These are phyloP conservation scores for Glaucopsyche alexis DNA, from an alignment of 2,888 invertebrate genomes.

Conservation along the genomic window DNA sequence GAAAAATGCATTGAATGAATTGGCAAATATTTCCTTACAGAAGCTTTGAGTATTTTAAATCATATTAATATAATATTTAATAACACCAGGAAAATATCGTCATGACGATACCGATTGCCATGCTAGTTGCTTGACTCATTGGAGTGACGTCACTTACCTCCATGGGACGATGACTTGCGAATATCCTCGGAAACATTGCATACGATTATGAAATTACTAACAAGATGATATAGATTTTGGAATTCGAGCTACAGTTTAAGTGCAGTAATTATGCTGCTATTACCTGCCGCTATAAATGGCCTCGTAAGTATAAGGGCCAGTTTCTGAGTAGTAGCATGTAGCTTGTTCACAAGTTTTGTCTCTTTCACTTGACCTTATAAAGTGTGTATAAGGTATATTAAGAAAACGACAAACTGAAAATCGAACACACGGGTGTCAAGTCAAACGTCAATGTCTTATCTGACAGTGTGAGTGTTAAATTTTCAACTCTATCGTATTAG, in stretches of 20 bases:
- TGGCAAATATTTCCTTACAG: not conserved
- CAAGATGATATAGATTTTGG: not conserved
- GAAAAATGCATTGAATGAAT: not conserved
- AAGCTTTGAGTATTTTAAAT: not conserved
- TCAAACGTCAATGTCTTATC: no score
- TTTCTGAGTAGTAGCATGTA: no score
- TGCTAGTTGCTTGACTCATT: not conserved
- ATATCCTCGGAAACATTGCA: not conserved
- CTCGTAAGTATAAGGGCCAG: no score
- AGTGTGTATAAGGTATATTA: no score
- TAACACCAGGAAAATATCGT: not conserved
- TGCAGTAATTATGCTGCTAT: no score
- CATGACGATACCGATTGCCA: not conserved
- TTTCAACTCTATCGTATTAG: no score
- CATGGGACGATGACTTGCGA: slow-evolving; percentile 19
- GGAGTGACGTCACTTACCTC: slow-evolving; percentile 18
- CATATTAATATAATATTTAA: not conserved
- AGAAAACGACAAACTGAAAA: no score
- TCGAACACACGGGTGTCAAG: no score
- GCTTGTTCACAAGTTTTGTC: no score
- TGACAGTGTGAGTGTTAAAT: no score
- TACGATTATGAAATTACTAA: not conserved
- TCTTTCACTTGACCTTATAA: no score
- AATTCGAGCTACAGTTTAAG: not conserved
- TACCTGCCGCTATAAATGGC: no score